Conservation (phyloP, 2,113 vertebrate genomes). For the Solea solea region DNA sequence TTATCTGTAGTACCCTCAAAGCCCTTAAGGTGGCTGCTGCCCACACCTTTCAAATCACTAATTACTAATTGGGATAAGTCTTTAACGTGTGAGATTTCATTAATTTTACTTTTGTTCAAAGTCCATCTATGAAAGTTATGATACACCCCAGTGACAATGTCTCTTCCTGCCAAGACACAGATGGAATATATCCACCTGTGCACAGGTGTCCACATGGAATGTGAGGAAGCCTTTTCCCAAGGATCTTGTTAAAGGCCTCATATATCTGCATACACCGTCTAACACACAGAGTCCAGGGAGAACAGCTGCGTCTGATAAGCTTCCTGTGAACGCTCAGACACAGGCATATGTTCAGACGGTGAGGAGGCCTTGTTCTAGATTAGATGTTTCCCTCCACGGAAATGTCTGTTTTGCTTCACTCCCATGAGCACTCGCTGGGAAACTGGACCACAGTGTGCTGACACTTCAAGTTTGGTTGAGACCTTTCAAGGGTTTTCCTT, state of each 20-base stretch:
- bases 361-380: conserved; percentile 13
- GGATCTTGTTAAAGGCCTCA: conserved; percentile 43
- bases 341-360: conserved; percentile 25
- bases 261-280: conserved; percentile 45
- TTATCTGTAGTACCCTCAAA: no score
- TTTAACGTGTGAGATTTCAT: no score
- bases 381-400: conserved; percentile 9
- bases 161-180: conserved; percentile 55
- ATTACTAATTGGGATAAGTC: no score
- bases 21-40: no score
- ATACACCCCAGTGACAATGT: conserved; percentile 56
- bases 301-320: conserved; percentile 51
- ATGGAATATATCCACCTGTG: conserved; percentile 26
- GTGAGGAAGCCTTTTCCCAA: conserved; percentile 9
- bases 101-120: conserved; percentile 34
- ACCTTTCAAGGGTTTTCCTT: conserved; percentile 2
- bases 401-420: conserved; percentile 23
- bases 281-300: conserved; percentile 15
- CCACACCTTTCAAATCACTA: no score
- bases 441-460: conserved; percentile 26
- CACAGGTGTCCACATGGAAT: conserved; percentile 10
- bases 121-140: conserved; percentile 59
- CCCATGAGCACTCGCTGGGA: conserved; percentile 16
- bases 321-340: conserved; percentile 34
- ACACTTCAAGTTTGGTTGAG: conserved; percentile 27